Evolutionary conservation across 2,797 vertebrate genomes (phyloP).

Genomic region (Helarctos malayanus): DNA sequence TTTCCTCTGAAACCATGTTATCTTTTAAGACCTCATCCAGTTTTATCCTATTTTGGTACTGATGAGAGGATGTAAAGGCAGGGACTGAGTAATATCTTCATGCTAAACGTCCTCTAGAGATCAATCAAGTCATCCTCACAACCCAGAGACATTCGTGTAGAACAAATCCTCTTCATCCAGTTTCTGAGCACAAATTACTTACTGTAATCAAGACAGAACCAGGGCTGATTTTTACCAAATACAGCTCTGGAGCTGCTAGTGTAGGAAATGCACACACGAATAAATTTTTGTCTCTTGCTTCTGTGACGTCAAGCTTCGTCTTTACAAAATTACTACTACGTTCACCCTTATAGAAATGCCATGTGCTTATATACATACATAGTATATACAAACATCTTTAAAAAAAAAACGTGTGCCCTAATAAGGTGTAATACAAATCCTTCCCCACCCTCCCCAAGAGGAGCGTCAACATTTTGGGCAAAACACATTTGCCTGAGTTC

Average conservation of each 20-base stretch:
- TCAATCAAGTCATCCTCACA: rapidly evolving
- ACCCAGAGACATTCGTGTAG: neutral
- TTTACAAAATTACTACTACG: neutral
- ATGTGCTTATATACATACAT: rapidly evolving
- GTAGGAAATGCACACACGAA: neutral
- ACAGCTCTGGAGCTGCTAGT: neutral
- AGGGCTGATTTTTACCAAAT: neutral
- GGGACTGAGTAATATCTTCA: neutral
- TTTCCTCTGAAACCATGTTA: neutral
- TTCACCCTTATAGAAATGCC: neutral
- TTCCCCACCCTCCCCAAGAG: rapidly evolving
- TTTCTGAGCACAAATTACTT: neutral
- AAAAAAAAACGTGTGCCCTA: neutral
- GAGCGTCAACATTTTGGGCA: neutral
- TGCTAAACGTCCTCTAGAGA: too few relatives aligned
- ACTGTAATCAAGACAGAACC: too few relatives aligned
- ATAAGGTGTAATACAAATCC: neutral
- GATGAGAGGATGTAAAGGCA: neutral
- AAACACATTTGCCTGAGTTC: neutral
- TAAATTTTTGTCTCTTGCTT: neutral
- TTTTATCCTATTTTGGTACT: neutral
- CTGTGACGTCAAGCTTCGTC: neutral
- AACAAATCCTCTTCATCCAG: neutral
- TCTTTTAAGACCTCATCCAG: neutral
- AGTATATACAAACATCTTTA: rapidly evolving